Conservation (phyloP, 2,113 vertebrate genomes). For the Vimba vimba region DNA sequence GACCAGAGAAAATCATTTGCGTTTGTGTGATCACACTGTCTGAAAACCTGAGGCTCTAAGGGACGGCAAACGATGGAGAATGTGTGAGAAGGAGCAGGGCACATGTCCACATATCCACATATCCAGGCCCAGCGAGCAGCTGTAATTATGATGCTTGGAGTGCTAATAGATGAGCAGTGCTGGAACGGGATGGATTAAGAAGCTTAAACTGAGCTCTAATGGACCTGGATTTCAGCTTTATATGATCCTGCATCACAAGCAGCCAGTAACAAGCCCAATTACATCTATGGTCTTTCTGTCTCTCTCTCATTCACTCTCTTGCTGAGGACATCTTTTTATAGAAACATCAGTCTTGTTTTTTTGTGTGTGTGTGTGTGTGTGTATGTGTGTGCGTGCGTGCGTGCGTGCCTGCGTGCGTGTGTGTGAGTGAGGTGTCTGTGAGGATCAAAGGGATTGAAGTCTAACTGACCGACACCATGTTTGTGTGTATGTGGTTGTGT, state of each 20-base stretch:
- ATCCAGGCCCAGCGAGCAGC: slow-evolving; percentile 49
- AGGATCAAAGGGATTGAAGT: slow-evolving; percentile 44
- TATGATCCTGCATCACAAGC: slow-evolving; percentile 25
- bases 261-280: slow-evolving; percentile 31
- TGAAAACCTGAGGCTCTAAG: not conserved
- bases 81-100: not conserved
- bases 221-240: slow-evolving; percentile 36
- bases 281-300: slow-evolving; percentile 31
- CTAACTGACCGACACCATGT: slow-evolving; percentile 9
- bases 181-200: slow-evolving; percentile 38
- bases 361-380: not conserved
- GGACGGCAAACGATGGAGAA: not conserved
- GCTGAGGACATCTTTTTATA: slow-evolving; percentile 31
- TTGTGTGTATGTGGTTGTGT: slow-evolving; percentile 24
- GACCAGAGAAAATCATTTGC: not conserved
- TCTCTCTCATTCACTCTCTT: slow-evolving; percentile 32
- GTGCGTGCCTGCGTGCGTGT: not conserved
- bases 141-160: slow-evolving; percentile 54
- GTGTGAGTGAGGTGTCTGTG: slow-evolving; percentile 26
- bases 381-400: not conserved
- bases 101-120: slow-evolving; percentile 22
- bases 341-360: slow-evolving; percentile 32
- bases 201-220: slow-evolving; percentile 29
- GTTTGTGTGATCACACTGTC: not conserved
- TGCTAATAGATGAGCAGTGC: slow-evolving; percentile 48